Conservation (phyloP, 1,140 invertebrate species). For the Drosophila pruinosa region DNA sequence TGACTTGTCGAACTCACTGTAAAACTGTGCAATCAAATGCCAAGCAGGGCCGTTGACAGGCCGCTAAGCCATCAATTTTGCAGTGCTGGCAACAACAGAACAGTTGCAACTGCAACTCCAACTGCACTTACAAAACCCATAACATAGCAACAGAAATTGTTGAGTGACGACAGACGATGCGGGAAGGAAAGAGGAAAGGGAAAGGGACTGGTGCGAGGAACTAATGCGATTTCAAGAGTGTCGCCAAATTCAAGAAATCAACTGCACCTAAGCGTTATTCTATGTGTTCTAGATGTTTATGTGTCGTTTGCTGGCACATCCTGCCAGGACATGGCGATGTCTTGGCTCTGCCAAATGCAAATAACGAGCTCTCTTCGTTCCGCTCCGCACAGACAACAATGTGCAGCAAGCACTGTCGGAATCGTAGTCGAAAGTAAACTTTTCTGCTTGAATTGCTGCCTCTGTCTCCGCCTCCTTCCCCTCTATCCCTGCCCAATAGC, state of each 20-base stretch:
- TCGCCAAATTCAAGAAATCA: slow-evolving; percentile 67
- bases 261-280: slow-evolving; percentile 64
- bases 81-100: slow-evolving; percentile 50
- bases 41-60: slow-evolving; percentile 30
- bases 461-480: neutral
- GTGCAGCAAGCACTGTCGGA: slow-evolving; percentile 46
- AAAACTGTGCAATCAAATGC: slow-evolving; percentile 55
- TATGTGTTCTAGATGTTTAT: slow-evolving; percentile 40
- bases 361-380: slow-evolving; percentile 52
- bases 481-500: neutral
- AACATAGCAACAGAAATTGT: slow-evolving; percentile 17
- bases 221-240: slow-evolving; percentile 76
- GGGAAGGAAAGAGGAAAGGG: too few relatives aligned
- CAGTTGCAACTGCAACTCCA: slow-evolving; percentile 15
- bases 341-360: slow-evolving; percentile 73
- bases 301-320: slow-evolving; percentile 50
- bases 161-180: neutral
- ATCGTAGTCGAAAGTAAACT: slow-evolving; percentile 65
- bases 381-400: slow-evolving; percentile 28
- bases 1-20: slow-evolving; percentile 37
- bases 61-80: slow-evolving; percentile 73
- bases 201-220: slow-evolving; percentile 11
- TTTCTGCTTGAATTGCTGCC: slow-evolving; percentile 73
- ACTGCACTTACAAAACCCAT: slow-evolving; percentile 42
- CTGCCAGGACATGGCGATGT: slow-evolving; percentile 44